Conservation (phyloP, 2,113 vertebrate genomes). For the Xiphophorus maculatus region DNA sequence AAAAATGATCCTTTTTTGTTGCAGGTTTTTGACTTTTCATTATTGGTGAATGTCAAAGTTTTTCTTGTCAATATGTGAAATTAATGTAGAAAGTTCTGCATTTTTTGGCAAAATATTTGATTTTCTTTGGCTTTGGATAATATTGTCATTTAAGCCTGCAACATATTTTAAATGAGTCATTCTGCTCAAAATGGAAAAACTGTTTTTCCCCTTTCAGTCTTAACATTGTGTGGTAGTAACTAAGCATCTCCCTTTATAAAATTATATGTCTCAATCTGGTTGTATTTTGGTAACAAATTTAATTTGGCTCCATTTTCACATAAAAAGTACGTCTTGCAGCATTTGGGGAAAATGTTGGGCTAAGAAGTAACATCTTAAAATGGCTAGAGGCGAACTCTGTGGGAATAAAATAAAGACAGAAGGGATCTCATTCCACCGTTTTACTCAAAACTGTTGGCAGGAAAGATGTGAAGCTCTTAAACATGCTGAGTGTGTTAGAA, state of each 20-base stretch:
- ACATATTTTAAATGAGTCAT: background rate
- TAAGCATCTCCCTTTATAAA: constrained; percentile 5
- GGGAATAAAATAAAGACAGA: constrained; percentile 3
- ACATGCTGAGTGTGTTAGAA: constrained; percentile 10
- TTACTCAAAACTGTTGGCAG: constrained; percentile 43
- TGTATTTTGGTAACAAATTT: background rate
- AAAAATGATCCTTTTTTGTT: too few relatives aligned
- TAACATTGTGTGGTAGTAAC: constrained; percentile 5
- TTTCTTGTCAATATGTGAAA: too few relatives aligned
- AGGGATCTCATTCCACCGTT: too few relatives aligned
- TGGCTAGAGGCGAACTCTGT: background rate
- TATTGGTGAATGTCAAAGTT: too few relatives aligned
- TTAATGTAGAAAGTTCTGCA: too few relatives aligned
- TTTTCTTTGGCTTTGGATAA: background rate
- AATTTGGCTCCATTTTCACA: constrained; percentile 12
- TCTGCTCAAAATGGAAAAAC: background rate
- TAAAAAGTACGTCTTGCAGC: constrained; percentile 1
- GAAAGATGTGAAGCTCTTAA: constrained; percentile 23
- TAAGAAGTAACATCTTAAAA: constrained; percentile 16
- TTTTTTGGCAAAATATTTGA: too few relatives aligned
- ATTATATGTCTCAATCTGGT: background rate
- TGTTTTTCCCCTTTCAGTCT: constrained; percentile 5
- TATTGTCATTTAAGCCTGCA: background rate
- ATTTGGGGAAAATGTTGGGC: constrained; percentile 6
- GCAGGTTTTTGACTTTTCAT: too few relatives aligned